Percentiles rank a stretch among this genome's conserved stretches.
These are phyloP conservation scores for Marmota monax DNA, from an alignment of 2,113 vertebrate genomes.

Conservation along the genomic window DNA sequence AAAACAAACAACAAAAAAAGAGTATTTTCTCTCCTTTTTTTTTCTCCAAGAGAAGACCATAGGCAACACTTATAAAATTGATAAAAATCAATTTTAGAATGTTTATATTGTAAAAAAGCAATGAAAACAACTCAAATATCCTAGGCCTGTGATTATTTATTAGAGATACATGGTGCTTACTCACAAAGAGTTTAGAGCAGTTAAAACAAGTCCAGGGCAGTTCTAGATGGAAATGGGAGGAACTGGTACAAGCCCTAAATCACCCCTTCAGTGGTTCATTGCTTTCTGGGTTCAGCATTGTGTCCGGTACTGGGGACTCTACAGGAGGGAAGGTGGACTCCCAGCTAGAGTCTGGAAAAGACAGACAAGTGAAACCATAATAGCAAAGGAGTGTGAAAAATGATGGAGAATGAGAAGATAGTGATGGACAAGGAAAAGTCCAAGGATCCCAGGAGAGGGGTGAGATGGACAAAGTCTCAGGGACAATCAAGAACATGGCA, in stretches of 20 bases:
- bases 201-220: not conserved
- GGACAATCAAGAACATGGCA: not conserved
- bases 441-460: too few relatives aligned
- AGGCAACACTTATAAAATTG: not conserved
- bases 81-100: conserved; percentile 24
- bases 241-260: not conserved
- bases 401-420: not conserved
- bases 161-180: not conserved
- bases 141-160: not conserved
- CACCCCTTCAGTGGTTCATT: not conserved
- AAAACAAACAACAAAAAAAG: too few relatives aligned
- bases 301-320: not conserved
- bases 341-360: not conserved
- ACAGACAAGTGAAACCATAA: not conserved
- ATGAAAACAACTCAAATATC: not conserved
- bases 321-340: not conserved
- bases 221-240: not conserved
- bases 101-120: not conserved
- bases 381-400: not conserved
- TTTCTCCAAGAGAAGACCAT: not conserved
- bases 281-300: not conserved
- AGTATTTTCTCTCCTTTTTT: conserved; percentile 21
- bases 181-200: not conserved
- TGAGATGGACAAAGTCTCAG: not conserved
- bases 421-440: not conserved